Base-by-base conservation (phyloP, 2,888 invertebrate species). In the Epirrhoe tristata region DNA sequence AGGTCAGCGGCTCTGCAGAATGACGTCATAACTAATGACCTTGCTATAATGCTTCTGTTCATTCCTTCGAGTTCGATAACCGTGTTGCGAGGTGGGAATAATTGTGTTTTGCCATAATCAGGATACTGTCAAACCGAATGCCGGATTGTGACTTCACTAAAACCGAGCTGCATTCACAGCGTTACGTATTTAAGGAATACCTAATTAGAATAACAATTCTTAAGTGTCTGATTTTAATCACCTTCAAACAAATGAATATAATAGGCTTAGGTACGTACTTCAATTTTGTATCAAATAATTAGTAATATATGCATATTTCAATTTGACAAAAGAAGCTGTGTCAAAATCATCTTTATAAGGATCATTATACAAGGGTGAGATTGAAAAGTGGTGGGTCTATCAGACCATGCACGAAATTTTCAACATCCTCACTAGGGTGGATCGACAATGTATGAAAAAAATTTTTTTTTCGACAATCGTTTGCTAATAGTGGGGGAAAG, bases 21-120 rank as follows among this genome's bases (percentile, higher is more conserved):
- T 89, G 86, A 83, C 90, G 88, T 89, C 89, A 90, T 73, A 76
- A 71, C 76, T 82, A 79, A 79, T 81, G 87, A 84, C 86, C 88
- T 90, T 90, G 88, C 79, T 83, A 77, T 83, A 80, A 75, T 83
- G 80, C 70, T 64, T 61, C 64, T 68, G 58, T 64, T 68, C 68
- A 61, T 61, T 58, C 64, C 51, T 64, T 53, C 70, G 80, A 78
- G 88, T 89, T 90, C 88, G 88, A 88, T 86, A 90, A 88, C 90
- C 90, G 85, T 77, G 79, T 78, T 81, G 77, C 68, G 79, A 85
- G 84, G 85, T 89, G 88, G 86, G 86, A 88, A 87, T 86, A 81
- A 85, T 86, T 85, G 83, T 80, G 80, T 77, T 81, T 74, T 61
- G 80, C 78, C 80, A 80, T 86, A 88, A 90, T 89, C 89, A 58